phyloP scores from a whole-genome alignment of 2,797 vertebrate species.

The Fratercula arctica region DNA sequence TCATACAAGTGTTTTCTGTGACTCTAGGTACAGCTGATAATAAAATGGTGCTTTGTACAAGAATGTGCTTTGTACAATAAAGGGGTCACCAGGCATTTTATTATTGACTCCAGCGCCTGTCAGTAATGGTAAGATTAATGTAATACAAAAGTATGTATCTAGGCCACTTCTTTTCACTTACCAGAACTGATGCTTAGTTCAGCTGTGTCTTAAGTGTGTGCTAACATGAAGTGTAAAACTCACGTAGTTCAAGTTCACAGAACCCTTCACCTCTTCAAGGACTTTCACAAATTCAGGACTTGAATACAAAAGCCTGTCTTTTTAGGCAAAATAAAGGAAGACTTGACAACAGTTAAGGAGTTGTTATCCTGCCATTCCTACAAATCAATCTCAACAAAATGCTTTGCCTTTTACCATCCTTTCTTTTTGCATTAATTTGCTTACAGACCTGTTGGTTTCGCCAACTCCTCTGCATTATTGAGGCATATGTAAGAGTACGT shows the following conservation, averaged over 20 bases:
- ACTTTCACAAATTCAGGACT: background rate
- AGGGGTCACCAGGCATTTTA: background rate
- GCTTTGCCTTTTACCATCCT: background rate
- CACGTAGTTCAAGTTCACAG: background rate
- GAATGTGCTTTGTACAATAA: background rate
- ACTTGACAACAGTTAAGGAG: background rate
- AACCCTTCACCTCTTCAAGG: background rate
- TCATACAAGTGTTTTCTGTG: background rate
- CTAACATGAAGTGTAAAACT: background rate
- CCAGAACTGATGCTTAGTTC: background rate
- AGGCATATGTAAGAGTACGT: background rate
- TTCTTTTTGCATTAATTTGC: background rate
- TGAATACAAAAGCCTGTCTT: background rate
- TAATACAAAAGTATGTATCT: background rate
- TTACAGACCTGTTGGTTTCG: background rate
- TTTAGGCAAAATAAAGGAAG: background rate
- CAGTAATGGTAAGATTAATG: background rate
- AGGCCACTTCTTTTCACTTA: background rate
- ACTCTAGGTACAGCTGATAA: background rate
- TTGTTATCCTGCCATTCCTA: background rate
- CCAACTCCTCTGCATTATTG: background rate
- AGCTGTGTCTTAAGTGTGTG: background rate
- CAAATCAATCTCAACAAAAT: background rate
- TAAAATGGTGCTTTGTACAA: background rate
- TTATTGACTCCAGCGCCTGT: background rate